Conservation (phyloP, 2,113 vertebrate genomes). For the Mobula birostris region DNA sequence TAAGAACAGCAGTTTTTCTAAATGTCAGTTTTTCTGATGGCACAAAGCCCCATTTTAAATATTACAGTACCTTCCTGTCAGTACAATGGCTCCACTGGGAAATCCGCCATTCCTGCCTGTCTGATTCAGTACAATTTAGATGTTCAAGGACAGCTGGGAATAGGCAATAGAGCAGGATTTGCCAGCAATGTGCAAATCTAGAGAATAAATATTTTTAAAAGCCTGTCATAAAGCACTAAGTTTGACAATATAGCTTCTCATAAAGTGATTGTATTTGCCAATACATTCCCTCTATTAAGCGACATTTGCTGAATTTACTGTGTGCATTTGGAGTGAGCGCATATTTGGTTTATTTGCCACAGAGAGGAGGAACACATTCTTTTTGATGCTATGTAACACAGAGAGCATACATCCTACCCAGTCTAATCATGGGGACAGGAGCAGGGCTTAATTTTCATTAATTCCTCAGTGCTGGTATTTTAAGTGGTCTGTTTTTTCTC, state of each 20-base stretch:
- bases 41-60: not conserved
- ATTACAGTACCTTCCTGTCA: not conserved
- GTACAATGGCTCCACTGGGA: not conserved
- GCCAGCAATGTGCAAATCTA: not conserved
- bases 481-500: constrained; percentile 37
- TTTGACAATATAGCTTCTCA: not conserved
- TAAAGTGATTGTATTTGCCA: not conserved
- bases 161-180: not conserved
- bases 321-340: not conserved
- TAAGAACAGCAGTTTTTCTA: not conserved
- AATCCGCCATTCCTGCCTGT: not conserved
- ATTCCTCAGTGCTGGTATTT: not conserved
- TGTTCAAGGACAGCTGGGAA: not conserved
- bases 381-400: not conserved
- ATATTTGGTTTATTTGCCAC: not conserved
- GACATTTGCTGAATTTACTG: not conserved
- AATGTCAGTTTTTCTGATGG: not conserved
- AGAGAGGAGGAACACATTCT: not conserved
- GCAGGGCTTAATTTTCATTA: not conserved
- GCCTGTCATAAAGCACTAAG: too few species aligned
- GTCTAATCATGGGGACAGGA: too few species aligned
- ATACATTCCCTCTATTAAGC: not conserved
- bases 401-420: not conserved
- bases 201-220: not conserved
- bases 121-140: not conserved